Evolutionary conservation across 2,113 vertebrate species (phyloP).

Genomic region (Scomber scombrus): DNA sequence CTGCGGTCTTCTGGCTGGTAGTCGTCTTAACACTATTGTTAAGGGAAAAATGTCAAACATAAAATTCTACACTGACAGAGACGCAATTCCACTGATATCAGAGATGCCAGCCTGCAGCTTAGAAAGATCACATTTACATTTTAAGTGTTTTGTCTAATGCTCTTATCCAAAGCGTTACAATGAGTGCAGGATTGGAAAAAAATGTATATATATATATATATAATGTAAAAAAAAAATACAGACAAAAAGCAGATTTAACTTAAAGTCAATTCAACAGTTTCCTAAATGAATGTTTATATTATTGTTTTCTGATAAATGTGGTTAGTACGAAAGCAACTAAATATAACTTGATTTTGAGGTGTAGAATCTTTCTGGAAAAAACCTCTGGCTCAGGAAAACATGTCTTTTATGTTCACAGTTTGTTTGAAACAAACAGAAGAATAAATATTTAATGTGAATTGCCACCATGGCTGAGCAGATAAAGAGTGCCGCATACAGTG

Average conservation of each 20-base stretch:
- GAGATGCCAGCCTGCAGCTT: constrained; percentile 42
- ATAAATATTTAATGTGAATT: background rate
- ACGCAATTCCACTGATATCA: constrained; percentile 34
- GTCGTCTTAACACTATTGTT: constrained; percentile 32
- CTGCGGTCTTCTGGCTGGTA: constrained; percentile 15
- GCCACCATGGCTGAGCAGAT: background rate
- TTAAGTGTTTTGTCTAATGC: constrained; percentile 44
- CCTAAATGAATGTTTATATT: background rate
- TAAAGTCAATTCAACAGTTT: background rate
- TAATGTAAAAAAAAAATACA: background rate
- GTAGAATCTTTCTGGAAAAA: background rate
- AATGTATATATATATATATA: too few relatives aligned
- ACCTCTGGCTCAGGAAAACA: background rate
- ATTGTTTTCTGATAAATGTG: background rate
- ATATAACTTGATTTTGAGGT: background rate
- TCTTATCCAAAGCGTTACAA: constrained; percentile 26
- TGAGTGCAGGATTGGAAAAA: constrained; percentile 11
- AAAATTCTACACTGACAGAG: background rate
- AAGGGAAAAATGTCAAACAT: constrained; percentile 41
- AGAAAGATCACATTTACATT: constrained; percentile 68
- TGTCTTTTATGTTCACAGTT: background rate
- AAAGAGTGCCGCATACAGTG: background rate
- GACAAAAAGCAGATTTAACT: background rate
- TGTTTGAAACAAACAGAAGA: background rate
- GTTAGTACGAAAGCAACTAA: background rate